These are phyloP conservation scores for Sorex maritimensis DNA, from an alignment of 2,797 vertebrate species.

Conservation along the genomic window DNA sequence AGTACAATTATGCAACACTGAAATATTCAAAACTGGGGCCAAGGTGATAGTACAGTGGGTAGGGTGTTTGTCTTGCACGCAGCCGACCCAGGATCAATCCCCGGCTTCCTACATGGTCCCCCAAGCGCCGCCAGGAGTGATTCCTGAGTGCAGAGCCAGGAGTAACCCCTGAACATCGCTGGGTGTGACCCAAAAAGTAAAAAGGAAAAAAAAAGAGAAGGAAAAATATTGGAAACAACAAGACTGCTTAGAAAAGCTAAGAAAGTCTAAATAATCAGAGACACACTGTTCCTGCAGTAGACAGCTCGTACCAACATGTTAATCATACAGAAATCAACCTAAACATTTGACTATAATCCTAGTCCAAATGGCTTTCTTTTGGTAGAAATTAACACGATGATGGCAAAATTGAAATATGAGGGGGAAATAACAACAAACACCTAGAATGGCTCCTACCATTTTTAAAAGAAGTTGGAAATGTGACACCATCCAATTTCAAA, in stretches of 20 bases:
- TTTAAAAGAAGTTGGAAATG: not conserved
- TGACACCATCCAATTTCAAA: not conserved
- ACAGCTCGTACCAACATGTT: not conserved
- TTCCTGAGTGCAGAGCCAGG: too few relatives aligned
- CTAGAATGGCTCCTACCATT: not conserved
- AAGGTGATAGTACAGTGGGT: too few relatives aligned
- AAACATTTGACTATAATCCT: not conserved
- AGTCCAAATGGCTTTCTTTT: not conserved
- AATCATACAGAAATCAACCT: not conserved
- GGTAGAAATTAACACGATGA: not conserved
- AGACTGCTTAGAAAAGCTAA: not conserved
- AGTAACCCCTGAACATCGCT: too few relatives aligned
- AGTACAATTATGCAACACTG: not conserved
- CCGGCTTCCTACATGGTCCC: too few relatives aligned
- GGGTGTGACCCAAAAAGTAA: too few relatives aligned
- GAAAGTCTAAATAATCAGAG: not conserved
- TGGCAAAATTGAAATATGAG: not conserved
- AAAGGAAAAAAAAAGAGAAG: not conserved
- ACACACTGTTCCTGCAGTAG: rapidly evolving
- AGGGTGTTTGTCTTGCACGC: too few relatives aligned
- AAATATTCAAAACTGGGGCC: conserved; percentile 8
- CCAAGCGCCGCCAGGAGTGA: too few relatives aligned
- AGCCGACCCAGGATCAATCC: too few relatives aligned
- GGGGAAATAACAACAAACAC: not conserved
- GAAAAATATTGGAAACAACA: not conserved